phyloP scores from a whole-genome alignment of 2,888 invertebrate species.

The Drosophila lutescens region DNA sequence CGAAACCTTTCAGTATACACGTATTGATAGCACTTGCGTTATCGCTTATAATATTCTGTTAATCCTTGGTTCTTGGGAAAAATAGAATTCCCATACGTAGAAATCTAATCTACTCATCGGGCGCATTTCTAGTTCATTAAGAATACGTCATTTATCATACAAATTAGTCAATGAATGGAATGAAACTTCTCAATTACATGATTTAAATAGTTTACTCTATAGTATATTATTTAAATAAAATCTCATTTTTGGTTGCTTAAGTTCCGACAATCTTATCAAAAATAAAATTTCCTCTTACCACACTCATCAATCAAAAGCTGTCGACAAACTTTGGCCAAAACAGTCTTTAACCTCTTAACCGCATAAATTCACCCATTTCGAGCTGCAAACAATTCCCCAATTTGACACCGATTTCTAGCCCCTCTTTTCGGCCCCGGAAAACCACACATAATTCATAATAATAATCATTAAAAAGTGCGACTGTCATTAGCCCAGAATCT shows the following conservation, averaged over 20 bases:
- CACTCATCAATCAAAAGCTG: constrained; percentile 13
- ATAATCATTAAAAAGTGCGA: constrained; percentile 65
- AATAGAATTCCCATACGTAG: neutral
- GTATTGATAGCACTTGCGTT: constrained; percentile 7
- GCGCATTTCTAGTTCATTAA: neutral
- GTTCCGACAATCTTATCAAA: too few species aligned
- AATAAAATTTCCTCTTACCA: neutral
- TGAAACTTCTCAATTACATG: too few species aligned
- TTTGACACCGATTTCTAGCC: constrained; percentile 40
- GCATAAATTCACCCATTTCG: constrained; percentile 19
- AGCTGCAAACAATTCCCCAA: constrained; percentile 25
- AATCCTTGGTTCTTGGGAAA: neutral
- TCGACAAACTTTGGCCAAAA: constrained; percentile 14
- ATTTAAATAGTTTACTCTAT: too few species aligned
- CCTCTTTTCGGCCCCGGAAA: constrained; percentile 46
- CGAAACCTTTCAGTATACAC: constrained; percentile 4
- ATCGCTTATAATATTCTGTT: constrained; percentile 1
- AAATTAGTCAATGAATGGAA: neutral
- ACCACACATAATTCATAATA: constrained; percentile 64
- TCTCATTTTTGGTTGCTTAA: too few species aligned
- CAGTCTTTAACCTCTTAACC: constrained; percentile 26
- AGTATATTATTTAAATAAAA: too few species aligned
- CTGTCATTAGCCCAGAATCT: constrained; percentile 70
- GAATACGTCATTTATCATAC: neutral
- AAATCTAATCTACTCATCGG: neutral